Evolutionary conservation across 2,113 vertebrate species (phyloP), one percentile per base, ranked within the genome.

Genomic region (Gobius niger): DNA sequence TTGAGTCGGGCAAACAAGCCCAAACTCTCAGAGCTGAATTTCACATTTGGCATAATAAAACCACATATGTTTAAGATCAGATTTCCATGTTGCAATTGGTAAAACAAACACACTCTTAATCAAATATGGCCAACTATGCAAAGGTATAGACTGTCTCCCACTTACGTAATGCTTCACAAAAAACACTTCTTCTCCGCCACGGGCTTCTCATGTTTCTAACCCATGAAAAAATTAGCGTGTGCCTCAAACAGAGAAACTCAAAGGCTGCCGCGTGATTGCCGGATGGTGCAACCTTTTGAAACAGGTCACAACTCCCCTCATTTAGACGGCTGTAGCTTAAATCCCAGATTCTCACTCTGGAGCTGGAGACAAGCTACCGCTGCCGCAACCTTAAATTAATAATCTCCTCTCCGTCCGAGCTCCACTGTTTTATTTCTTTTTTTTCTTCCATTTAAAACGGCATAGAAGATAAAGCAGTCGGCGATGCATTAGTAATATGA

Each of bases 241-340:
- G 34, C 40, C 67, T 78, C 64, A 66, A 16, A 70, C 52, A 8
- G 24, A 47, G 13, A 63, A 50, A 72, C 40, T 74, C 65, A 67
- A 68, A 77, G 61, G 65, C 62, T 16, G 64, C 61, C 24, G 34
- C 7, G 1, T 64, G 78, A 73, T 54, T 73, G 62, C 61, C 49
- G 54, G 53, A 70, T 82, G 83, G 63, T 76, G 83, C 77, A 81
- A 79, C 64, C 7, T n/a, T 6, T 18, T 64, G 68, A 68, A 84
- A 88, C 54, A 34, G 24, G 24, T 34, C 24, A 34, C 51, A 10
- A 63, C 15, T 13, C 8, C 9, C 10, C 50, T 66, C 18, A 51
- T 57, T 52, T 51, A 52, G 59, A 42, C 44, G 24, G 24, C 24
- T 34, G 24, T 34, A 34, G 24, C 40, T 16, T 44, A 15, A 40